Base-by-base conservation (phyloP, 2,797 vertebrate species). In the Steatocranus sp. region DNA sequence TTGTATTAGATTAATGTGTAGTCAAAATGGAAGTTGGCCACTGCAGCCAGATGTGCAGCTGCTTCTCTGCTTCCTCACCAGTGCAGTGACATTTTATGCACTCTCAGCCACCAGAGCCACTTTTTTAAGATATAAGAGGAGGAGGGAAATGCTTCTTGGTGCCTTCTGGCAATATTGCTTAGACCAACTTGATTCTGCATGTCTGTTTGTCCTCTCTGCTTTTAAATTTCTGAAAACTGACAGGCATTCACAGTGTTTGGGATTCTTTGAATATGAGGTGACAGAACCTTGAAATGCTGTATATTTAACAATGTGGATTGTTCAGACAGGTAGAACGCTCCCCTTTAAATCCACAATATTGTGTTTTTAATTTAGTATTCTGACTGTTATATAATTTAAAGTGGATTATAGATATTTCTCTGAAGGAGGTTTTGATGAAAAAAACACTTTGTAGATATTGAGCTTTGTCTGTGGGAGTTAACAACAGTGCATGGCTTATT, bases 1-100 rank as follows among this genome's bases (percentile, higher is more conserved):
- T 88, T 87, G 48, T 43, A 54, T 89, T 78, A 76, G 83, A 90
- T 87, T 83, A 86, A 84, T 74, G 83, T 63, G 83, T 85, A 83
- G 91, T 91, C 76, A 86, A 82, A 78, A 81, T 81, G 86, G 88
- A 91, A 89, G 11, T 86, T 86, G 91, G 86, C 86, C 86, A 83
- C 78, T 11, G 91, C 85, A 83, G 81, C 89, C 90, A 90, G 90
- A 84, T 91, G 91, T 89, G 85, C 83, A 27, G 86, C 75, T 14
- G 76, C 84, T 61, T 32, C 83, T 58, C 73, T 12, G 66, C 70
- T 76, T 75, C 48, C 34, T 11, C 36, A 48, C 63, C 78, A 17
- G 12, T 36, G 54, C 38, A 2, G 50, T 41, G 81, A 48, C 81
- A 81, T 58, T 84, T 87, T 49, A 73, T 32, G 43, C 43, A n/a